Conservation (phyloP, 2,113 vertebrate genomes). For the Neotoma lepida region DNA sequence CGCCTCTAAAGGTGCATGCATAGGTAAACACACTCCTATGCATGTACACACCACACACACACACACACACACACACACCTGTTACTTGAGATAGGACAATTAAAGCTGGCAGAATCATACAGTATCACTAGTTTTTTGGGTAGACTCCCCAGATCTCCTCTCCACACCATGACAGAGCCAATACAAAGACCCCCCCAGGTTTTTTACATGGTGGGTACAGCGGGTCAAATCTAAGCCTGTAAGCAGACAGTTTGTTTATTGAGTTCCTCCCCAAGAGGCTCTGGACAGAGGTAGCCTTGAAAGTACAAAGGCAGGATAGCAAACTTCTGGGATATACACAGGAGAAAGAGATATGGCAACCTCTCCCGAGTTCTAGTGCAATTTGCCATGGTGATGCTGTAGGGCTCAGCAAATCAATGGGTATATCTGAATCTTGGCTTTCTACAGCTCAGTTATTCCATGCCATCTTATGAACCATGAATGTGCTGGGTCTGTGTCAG, state of each 20-base stretch:
- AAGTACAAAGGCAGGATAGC: not conserved
- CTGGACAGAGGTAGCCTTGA: not conserved
- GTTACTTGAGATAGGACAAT: not conserved
- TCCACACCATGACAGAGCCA: not conserved
- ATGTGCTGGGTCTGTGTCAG: not conserved
- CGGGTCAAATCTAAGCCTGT: not conserved
- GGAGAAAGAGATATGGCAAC: not conserved
- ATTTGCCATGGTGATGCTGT: not conserved
- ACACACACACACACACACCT: not conserved
- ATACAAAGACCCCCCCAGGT: not conserved
- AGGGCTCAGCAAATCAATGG: not conserved
- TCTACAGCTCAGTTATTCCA: slow-evolving; percentile 16
- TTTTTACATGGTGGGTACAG: not conserved
- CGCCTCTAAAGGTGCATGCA: not conserved
- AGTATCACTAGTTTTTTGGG: not conserved
- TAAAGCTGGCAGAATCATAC: not conserved
- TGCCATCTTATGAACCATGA: slow-evolving; percentile 27
- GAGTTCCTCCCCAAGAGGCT: not conserved
- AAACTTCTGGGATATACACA: not conserved
- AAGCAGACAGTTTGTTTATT: not conserved
- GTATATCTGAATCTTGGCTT: slow-evolving; percentile 4
- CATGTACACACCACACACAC: no score
- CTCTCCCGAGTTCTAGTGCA: not conserved
- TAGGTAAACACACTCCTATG: not conserved
- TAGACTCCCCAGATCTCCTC: not conserved